A percentile compares a stretch with the other conserved stretches of the same genome.
Conservation (phyloP, 2,113 vertebrate genomes). For the Abramis brama region DNA sequence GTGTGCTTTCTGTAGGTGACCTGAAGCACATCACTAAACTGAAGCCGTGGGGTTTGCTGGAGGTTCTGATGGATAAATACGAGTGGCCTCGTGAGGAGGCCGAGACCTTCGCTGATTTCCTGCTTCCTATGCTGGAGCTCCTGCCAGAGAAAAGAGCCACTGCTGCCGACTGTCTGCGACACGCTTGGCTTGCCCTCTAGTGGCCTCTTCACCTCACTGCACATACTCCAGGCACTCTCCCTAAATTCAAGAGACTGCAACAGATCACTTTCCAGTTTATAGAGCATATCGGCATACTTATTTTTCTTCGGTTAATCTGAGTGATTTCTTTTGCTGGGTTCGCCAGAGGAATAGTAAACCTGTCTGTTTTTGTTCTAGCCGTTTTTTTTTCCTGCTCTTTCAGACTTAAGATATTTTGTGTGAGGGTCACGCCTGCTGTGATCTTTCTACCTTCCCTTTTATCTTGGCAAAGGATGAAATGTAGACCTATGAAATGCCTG, state of each 20-base stretch:
- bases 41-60: slow-evolving; percentile 96
- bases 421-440: neutral
- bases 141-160: slow-evolving; percentile 94
- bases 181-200: slow-evolving; percentile 91
- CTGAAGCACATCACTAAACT: slow-evolving; percentile 98
- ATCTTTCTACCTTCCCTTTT: slow-evolving; percentile 2
- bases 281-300: slow-evolving; percentile 73
- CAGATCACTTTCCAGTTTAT: slow-evolving; percentile 79
- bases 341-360: slow-evolving; percentile 58
- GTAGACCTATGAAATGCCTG: neutral
- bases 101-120: slow-evolving; percentile 91
- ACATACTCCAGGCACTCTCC: slow-evolving; percentile 46
- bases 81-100: slow-evolving; percentile 93
- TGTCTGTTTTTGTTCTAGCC: slow-evolving; percentile 28
- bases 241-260: slow-evolving; percentile 72
- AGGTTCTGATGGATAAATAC: slow-evolving; percentile 95
- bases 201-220: slow-evolving; percentile 58
- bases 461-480: slow-evolving; percentile 17
- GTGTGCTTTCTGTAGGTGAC: slow-evolving; percentile 79
- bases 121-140: slow-evolving; percentile 96
- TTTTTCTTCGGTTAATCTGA: slow-evolving; percentile 68
- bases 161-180: slow-evolving; percentile 89
- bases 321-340: slow-evolving; percentile 58
- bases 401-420: slow-evolving; percentile 2
- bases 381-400: neutral